Evolutionary conservation across 2,797 vertebrate genomes (phyloP), one percentile per base, ranked within the genome.

Genomic region (Acrocephalus scirpaceus): DNA sequence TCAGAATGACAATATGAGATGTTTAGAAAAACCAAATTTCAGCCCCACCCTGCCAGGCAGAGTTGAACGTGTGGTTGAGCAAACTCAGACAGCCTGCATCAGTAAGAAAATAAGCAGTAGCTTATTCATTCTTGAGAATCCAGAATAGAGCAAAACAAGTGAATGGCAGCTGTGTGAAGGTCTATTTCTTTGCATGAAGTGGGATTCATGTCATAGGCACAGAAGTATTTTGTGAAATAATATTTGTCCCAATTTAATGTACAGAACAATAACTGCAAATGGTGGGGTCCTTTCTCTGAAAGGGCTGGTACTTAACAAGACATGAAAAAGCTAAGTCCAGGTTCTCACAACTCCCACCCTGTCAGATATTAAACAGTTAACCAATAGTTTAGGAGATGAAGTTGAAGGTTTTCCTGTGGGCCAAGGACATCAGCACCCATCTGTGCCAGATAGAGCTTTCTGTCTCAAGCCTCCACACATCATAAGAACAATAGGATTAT

Each of bases 1-100:
- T 96, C 95, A 96, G 92, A 97, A 89, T 5, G 45, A 93, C 91
- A 94, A 38, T 90, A 44, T 67, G 53, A 90, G 87, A 81, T 83
- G 40, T 92, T 94, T 66, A 86, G 54, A 92, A 83, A 86, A 90
- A 17, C 13, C 72, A 54, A 73, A 96, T 34, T 90, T 93, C 73
- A 56, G 89, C 96, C 82, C 94, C 97, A 96, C 96, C 96, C 97
- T 96, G 29, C 29, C 36, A 61, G 60, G 29, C 53, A 50, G 2
- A 4, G 75, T 32, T 69, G 36, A 80, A 16, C 81, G 34, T 91
- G 94, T 60, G 40, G 71, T 74, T 88, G 18, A 78, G 65, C 66
- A 77, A 86, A 92, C 30, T 19, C 48, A 76, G 61, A 71, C 83
- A 79, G 67, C 38, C 58, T 90, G n/a, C 47, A 72, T 80, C 82